Percentiles rank a stretch among this genome's conserved stretches.
phyloP scores from a whole-genome alignment of 1,140 invertebrate genomes.

The Branchinecta lindahli region DNA sequence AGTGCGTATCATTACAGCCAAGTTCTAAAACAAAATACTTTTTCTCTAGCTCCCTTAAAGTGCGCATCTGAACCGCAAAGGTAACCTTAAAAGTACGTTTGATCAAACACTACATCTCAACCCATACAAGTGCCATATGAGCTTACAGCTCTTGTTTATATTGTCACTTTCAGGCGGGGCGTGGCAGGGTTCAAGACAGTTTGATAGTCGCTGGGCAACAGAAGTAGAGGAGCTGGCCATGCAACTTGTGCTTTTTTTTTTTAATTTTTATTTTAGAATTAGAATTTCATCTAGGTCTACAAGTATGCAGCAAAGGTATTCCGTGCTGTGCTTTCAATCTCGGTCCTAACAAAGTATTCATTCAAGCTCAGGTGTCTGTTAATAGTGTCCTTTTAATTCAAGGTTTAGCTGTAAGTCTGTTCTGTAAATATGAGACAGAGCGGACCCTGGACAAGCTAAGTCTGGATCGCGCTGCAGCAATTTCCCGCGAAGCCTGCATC shows the following conservation, averaged over 20 bases:
- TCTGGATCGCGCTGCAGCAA: slow-evolving; percentile 55
- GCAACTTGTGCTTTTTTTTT: too few relatives aligned
- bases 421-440: slow-evolving; percentile 49
- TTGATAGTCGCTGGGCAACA: too few relatives aligned
- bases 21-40: too few relatives aligned
- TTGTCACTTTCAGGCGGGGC: neutral
- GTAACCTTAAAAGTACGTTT: too few relatives aligned
- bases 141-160: too few relatives aligned
- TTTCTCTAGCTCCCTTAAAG: too few relatives aligned
- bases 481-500: slow-evolving; percentile 61
- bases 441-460: slow-evolving; percentile 60
- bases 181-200: neutral
- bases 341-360: neutral
- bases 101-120: too few relatives aligned
- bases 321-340: neutral
- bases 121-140: too few relatives aligned
- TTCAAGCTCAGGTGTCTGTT: neutral
- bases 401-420: slow-evolving; percentile 68
- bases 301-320: neutral
- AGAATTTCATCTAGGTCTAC: neutral
- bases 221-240: too few relatives aligned
- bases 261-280: too few relatives aligned
- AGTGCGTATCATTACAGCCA: too few relatives aligned
- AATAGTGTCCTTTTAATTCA: slow-evolving; percentile 15
- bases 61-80: too few relatives aligned